phyloP scores from a whole-genome alignment of 2,888 invertebrate species.

The Acanthopleura granulata region DNA sequence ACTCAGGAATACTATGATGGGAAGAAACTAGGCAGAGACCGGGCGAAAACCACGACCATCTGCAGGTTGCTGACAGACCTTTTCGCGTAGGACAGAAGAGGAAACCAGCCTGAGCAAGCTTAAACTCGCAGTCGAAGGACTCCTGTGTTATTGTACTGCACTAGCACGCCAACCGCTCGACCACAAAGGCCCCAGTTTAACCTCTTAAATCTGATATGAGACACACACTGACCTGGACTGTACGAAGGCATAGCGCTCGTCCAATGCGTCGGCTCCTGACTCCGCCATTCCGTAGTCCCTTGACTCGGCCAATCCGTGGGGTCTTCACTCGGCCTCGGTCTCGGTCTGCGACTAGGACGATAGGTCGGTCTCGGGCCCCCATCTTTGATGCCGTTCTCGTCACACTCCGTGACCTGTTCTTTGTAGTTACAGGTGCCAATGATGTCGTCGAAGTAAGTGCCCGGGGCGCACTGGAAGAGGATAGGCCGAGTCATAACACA shows the following conservation, averaged over 20 bases:
- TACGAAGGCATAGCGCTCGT: neutral
- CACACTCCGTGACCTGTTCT: constrained; percentile 35
- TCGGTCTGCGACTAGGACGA: neutral
- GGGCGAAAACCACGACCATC: too few relatives aligned
- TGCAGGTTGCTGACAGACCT: too few relatives aligned
- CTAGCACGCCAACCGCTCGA: too few relatives aligned
- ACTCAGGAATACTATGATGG: too few relatives aligned
- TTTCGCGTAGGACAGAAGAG: too few relatives aligned
- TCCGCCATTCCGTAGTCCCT: neutral
- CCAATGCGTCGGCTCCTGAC: neutral
- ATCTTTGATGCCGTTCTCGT: neutral
- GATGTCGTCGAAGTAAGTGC: constrained; percentile 43
- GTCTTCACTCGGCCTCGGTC: neutral
- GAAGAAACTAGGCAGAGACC: too few relatives aligned
- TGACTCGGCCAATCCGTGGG: neutral
- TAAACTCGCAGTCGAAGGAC: too few relatives aligned
- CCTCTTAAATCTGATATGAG: too few relatives aligned
- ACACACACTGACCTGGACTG: neutral
- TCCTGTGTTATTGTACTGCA: too few relatives aligned
- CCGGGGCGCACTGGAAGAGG: constrained; percentile 39
- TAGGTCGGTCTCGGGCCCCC: neutral
- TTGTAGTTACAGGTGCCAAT: constrained; percentile 45
- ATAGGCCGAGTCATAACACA: constrained; percentile 39
- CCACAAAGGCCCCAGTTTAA: too few relatives aligned
- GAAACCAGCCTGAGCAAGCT: too few relatives aligned